A percentile compares a stretch with the other conserved stretches of the same genome.
Evolutionary conservation across 2,888 invertebrate species (phyloP).

Genomic region (Melanargia galathea): DNA sequence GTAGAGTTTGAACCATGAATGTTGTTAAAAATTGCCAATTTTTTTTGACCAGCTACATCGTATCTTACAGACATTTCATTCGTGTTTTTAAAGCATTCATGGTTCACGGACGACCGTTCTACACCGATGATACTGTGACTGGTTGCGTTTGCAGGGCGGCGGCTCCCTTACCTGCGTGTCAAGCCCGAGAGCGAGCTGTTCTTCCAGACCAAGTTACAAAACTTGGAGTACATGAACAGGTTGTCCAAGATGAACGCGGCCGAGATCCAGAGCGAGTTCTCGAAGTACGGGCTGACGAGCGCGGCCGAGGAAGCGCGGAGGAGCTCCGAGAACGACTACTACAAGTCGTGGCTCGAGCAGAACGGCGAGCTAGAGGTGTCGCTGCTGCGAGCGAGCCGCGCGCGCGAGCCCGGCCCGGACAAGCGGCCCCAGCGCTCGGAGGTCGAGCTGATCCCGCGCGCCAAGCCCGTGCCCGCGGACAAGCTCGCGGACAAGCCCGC

Average conservation of each 20-base stretch:
- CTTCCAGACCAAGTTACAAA: conserved; percentile 69
- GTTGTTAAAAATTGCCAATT: conserved; percentile 45
- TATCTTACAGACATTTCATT: conserved; percentile 79
- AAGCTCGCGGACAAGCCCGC: conserved; percentile 43
- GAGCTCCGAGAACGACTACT: conserved; percentile 70
- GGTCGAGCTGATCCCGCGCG: conserved; percentile 72
- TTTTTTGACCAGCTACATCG: conserved; percentile 54
- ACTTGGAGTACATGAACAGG: conserved; percentile 64
- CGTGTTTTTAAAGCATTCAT: conserved; percentile 66
- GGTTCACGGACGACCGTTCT: conserved; percentile 58
- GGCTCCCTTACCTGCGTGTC: conserved; percentile 63
- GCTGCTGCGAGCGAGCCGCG: conserved; percentile 64
- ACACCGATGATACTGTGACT: background rate
- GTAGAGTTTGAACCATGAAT: conserved; percentile 73
- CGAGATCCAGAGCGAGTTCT: conserved; percentile 70
- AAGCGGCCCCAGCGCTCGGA: conserved; percentile 67
- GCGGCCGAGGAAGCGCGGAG: conserved; percentile 60
- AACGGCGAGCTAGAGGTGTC: conserved; percentile 78
- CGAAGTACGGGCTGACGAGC: conserved; percentile 70
- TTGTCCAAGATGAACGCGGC: conserved; percentile 70
- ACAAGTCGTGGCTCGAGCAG: conserved; percentile 77
- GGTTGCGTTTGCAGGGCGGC: conserved; percentile 35
- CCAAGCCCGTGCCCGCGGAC: conserved; percentile 51
- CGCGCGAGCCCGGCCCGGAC: conserved; percentile 60
- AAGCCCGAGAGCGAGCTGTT: conserved; percentile 75